Base-by-base conservation (phyloP, 2,797 vertebrate species). In the Linurgus olivaceus region DNA sequence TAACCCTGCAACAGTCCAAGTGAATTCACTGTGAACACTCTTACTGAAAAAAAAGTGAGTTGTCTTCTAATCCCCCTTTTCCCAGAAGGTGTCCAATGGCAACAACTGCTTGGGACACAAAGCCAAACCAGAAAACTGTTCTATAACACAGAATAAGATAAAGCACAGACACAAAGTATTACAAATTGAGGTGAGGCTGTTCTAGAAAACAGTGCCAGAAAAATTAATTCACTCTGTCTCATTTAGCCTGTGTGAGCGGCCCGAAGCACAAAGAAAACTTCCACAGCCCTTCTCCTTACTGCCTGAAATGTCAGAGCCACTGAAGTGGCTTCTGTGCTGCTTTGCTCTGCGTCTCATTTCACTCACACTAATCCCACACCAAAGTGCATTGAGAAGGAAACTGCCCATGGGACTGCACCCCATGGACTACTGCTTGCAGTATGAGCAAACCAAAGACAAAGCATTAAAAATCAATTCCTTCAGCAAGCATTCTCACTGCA, bases 1-100 rank as follows among this genome's bases (percentile, higher is more conserved):
- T 99, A 99, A 95, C 99, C 99, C 99, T 99, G 72, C 45, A 96
- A 97, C 20, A 95, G n/a, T 9, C n/a, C 82, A 86, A 62, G 23
- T 6, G 68, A 86, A 88, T 75, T 35, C 62, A 66, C 47, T 54
- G 29, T 89, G 33, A 94, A 52, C 11, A 35, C 29, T 57, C 62
- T 26, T 51, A 73, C 25, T 51, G 26, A 1, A 38, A 75, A 89
- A 62, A 47, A 21, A 21, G 12, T 0, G 0, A 65, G 9, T 17
- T 65, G 14, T 11, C 31, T 84, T 82, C 54, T 50, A 86, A 83
- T 20, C 5, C 2, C 25, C 10, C 10, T 35, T 72, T 66, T 68
- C 25, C 51, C 50, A 81, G 61, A 42, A 45, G n/a, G 29, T 31
- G 20, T 47, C n/a, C 38, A 78, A 25, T 10, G 24, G 42, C 59